Evolutionary conservation across 2,888 invertebrate genomes (phyloP), one percentile per base, ranked within the genome.

Genomic region (Himalopsyche tibetana): DNA sequence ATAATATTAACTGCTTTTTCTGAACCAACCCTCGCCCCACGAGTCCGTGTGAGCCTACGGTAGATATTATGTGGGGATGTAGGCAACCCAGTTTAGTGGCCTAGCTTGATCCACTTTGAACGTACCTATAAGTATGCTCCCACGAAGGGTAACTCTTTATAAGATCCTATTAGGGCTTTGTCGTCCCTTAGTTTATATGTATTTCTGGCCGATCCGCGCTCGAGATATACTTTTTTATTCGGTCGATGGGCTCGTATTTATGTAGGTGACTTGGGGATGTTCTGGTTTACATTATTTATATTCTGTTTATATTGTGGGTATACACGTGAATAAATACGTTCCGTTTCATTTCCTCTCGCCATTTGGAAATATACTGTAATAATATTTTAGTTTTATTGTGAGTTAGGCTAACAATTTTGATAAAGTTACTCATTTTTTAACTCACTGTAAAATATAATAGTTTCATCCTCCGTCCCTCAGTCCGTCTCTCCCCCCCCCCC

Each of bases 151-250:
- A 19, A 63, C 63, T 63, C 19, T 56, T 63, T 63, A 63, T 63
- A 63, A 63, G 63, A 63, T 63, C 63, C 19, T 19, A 63, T 63
- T 63, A 63, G 63, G 28, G 63, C 19, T 63, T 63, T 63, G 63
- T 2, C 19, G n/a, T 63, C 63, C 6, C 19, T 19, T 19, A 19
- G 63, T 15, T 19, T 63, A 63, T 19, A 28, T 28, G 28, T 28
- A 63, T 63, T 19, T 63, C n/a, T 19, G 63, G 63, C 15, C 63
- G 63, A 63, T 63, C 63, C 63, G 63, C 19, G 19, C 19, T 63
- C 8, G 63, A 5, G 63, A 63, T 6, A 63, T 6, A 9, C 28
- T 63, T 63, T 56, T 63, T 28, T 63, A 63, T 63, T 63, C 63
- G 63, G 5, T 2, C 9, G 63, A 19, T 8, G 63, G 28, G n/a